Conservation (phyloP, 2,113 vertebrate genomes). For the Geococcyx californianus region DNA sequence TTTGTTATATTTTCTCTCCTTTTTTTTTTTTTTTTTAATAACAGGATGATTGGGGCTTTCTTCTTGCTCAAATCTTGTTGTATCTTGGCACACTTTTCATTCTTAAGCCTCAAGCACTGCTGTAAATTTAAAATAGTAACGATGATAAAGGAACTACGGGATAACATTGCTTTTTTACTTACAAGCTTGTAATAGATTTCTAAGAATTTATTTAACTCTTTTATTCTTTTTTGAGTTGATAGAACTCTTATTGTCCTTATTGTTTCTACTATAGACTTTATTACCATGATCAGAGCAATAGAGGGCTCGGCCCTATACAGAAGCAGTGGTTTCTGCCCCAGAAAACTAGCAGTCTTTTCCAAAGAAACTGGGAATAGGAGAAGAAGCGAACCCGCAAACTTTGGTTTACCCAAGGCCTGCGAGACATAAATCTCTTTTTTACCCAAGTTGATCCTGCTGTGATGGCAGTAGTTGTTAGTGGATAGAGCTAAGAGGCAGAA, state of each 20-base stretch:
- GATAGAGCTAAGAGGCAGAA: not conserved
- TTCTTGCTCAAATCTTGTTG: not conserved
- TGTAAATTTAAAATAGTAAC: constrained; percentile 4
- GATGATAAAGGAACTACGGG: not conserved
- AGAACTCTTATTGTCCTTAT: not conserved
- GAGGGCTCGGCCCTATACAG: not conserved
- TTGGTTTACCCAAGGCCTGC: not conserved
- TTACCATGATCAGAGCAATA: not conserved
- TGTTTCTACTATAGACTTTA: not conserved
- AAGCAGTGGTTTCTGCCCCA: not conserved
- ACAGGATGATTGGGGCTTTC: not conserved
- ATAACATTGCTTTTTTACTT: not conserved
- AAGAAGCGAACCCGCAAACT: not conserved
- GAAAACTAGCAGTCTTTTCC: not conserved
- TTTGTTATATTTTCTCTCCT: not conserved
- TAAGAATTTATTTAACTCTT: not conserved
- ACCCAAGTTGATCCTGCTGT: not conserved
- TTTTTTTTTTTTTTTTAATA: not conserved
- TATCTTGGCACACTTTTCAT: not conserved
- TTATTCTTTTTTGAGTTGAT: not conserved
- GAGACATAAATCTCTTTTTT: not conserved
- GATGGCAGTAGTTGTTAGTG: not conserved
- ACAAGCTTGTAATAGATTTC: not conserved
- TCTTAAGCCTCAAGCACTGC: not conserved
- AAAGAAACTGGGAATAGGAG: not conserved